A percentile compares a stretch with the other conserved stretches of the same genome.
These are phyloP conservation scores for Macropodus opercularis DNA, from an alignment of 2,797 vertebrate genomes.

Conservation along the genomic window DNA sequence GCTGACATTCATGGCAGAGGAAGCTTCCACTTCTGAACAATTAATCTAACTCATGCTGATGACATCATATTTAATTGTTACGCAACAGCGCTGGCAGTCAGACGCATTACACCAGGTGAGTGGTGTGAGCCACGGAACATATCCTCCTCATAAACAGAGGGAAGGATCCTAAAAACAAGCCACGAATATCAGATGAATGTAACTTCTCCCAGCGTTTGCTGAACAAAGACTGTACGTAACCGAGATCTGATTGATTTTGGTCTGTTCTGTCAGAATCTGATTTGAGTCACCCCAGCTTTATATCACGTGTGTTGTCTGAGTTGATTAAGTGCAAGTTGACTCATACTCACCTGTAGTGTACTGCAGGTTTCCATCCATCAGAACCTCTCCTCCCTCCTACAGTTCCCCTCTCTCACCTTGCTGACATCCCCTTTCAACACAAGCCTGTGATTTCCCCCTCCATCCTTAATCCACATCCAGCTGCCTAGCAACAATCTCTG, in stretches of 20 bases:
- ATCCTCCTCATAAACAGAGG: too few species aligned
- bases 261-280: neutral
- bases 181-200: too few species aligned
- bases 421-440: conserved; percentile 6
- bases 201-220: too few species aligned
- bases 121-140: too few species aligned
- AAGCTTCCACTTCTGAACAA: too few species aligned
- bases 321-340: neutral
- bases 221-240: neutral
- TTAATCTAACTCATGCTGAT: too few species aligned
- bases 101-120: too few species aligned
- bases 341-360: conserved; percentile 6
- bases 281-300: neutral
- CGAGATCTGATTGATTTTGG: neutral
- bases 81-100: too few species aligned
- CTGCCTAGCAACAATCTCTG: conserved; percentile 74
- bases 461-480: conserved; percentile 61
- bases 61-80: too few species aligned
- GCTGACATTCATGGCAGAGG: too few species aligned
- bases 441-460: conserved; percentile 38
- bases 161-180: too few species aligned
- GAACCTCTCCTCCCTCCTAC: neutral
- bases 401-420: neutral
- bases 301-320: neutral
- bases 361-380: conserved; percentile 1